These are phyloP conservation scores for Drosophila austrosaltans DNA, from an alignment of 2,888 invertebrate genomes.

Conservation along the genomic window DNA sequence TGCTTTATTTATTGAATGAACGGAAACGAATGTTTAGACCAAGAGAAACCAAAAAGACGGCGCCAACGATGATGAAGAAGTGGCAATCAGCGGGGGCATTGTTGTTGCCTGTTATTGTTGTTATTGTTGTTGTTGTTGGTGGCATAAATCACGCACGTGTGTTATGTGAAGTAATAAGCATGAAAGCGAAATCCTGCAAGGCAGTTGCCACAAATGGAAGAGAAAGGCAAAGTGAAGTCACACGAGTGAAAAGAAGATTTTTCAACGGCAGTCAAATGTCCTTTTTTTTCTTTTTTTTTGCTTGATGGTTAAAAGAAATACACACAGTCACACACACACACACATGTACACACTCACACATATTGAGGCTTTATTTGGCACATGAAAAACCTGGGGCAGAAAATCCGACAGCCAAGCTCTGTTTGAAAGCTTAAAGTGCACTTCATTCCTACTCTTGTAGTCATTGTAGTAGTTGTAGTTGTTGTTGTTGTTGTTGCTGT, in stretches of 20 bases:
- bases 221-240: conserved; percentile 12
- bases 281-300: not conserved
- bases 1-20: conserved; percentile 68
- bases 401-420: conserved; percentile 68
- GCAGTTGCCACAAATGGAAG: conserved; percentile 14
- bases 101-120: not conserved
- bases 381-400: not conserved
- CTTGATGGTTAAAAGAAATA: not conserved
- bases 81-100: conserved; percentile 8
- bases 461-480: conserved; percentile 19
- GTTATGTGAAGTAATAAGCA: conserved; percentile 15
- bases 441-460: conserved; percentile 10
- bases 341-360: not conserved
- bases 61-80: conserved; percentile 25
- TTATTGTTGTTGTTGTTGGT: conserved; percentile 1
- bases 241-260: conserved; percentile 1
- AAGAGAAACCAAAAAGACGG: conserved; percentile 36
- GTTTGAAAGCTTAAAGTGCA: conserved; percentile 67
- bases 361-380: conserved; percentile 10
- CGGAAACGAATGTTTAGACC: conserved; percentile 56
- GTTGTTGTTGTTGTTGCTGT: conserved; percentile 39
- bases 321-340: not conserved
- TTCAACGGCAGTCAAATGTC: conserved; percentile 21
- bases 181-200: conserved; percentile 27
- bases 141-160: conserved; percentile 49